Conservation (phyloP, 2,888 invertebrate genomes). For the Reticulitermes lucifugus region DNA sequence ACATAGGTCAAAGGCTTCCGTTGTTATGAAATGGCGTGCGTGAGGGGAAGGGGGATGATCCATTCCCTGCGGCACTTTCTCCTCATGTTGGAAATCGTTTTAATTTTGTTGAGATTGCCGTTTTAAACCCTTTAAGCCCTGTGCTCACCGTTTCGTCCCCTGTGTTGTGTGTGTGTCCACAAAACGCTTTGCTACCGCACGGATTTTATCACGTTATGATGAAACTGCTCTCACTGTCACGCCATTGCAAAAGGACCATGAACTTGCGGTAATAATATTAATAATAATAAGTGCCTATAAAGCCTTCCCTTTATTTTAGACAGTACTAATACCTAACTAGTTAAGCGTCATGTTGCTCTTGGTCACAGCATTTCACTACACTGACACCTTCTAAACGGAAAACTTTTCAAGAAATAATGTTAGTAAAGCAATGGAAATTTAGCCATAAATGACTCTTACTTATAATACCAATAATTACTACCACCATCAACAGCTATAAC, state of each 20-base stretch:
- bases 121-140: constrained; percentile 5
- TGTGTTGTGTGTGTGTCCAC: not conserved
- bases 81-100: constrained; percentile 27
- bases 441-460: too few relatives aligned
- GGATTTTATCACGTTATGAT: not conserved
- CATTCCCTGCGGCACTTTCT: not conserved
- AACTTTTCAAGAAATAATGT: too few relatives aligned
- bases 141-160: not conserved
- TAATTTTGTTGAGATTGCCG: constrained; percentile 25
- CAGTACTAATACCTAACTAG: too few relatives aligned
- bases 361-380: not conserved
- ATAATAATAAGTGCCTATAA: too few relatives aligned
- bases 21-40: not conserved
- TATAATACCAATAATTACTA: too few relatives aligned
- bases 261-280: not conserved
- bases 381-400: too few relatives aligned
- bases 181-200: not conserved
- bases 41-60: not conserved
- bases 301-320: too few relatives aligned
- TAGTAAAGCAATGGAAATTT: too few relatives aligned
- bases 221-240: not conserved
- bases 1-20: constrained; percentile 6
- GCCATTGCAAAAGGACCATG: not conserved
- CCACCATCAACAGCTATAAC: too few relatives aligned
- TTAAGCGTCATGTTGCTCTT: too few relatives aligned